Evolutionary conservation across 2,888 invertebrate genomes (phyloP), one percentile per base, ranked within the genome.

Genomic region (Biston betularia): DNA sequence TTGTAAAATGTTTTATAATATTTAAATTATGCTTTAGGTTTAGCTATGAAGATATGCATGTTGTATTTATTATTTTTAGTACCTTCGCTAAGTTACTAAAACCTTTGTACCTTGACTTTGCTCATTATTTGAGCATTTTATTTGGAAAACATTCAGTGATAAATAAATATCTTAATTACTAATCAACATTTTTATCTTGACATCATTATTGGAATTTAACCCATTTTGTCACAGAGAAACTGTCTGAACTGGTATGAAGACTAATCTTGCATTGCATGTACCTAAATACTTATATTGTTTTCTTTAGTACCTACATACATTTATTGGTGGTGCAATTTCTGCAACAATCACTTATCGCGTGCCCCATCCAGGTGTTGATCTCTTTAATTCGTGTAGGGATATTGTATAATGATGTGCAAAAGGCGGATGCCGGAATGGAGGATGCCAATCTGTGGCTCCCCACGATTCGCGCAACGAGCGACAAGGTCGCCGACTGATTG

Each of bases 401-500:
- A 85, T 89, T 87, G 88, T 86, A 77, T 89, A 90, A 90, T 89
- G 84, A 86, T 88, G 84, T 89, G 89, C 89, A 89, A 87, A 87
- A 89, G 88, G 88, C 89, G 92, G 92, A 92, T 91, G 90, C 85
- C 86, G 84, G 87, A 85, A 86, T 89, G 89, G 86, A 92, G 87
- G 88, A 90, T 88, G 89, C 82, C 89, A 90, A 91, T 90, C 90
- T 89, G 88, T 84, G 83, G 79, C 88, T 89, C 92, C 92, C 93
- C 89, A 89, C 92, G 89, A 89, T 89, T 88, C 87, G 85, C 87
- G 84, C 91, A 93, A 93, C 90, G 86, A 92, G 92, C 89, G 78
- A 83, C 92, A 93, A 93, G 93, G 93, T 91, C 93, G 87, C 76
- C 79, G 85, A 81, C 88, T 92, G 92, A 93, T 93, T 93, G 92